These are phyloP conservation scores for Lamellibrachia columna DNA, from an alignment of 2,888 invertebrate genomes.

Conservation along the genomic window DNA sequence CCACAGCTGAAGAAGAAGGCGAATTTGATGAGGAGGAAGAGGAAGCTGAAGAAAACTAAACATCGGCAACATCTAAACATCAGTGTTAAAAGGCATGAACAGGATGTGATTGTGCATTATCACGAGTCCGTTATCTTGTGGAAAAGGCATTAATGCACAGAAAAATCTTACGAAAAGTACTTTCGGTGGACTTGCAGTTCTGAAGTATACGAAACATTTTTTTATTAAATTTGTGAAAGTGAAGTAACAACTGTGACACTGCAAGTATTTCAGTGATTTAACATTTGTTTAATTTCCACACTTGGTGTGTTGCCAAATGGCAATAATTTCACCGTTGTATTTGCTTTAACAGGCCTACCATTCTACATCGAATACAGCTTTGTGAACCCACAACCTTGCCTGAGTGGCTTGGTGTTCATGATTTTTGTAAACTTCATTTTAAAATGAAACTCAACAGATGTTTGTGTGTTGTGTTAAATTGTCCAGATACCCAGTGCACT, in stretches of 20 bases:
- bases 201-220: background rate
- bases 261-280: background rate
- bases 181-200: slow-evolving; percentile 11
- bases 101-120: slow-evolving; percentile 12
- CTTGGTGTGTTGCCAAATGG: background rate
- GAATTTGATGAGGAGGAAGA: slow-evolving; percentile 49
- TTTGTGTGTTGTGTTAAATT: slow-evolving; percentile 1
- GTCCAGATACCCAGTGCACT: slow-evolving; percentile 2
- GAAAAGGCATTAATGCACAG: slow-evolving; percentile 12
- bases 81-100: background rate
- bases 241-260: background rate
- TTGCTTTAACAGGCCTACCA: background rate
- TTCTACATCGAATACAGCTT: background rate
- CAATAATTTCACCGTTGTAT: slow-evolving; percentile 13
- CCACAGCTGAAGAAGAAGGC: slow-evolving; percentile 66
- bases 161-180: background rate
- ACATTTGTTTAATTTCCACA: background rate
- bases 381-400: background rate
- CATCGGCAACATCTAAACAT: background rate
- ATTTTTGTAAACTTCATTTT: background rate
- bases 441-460: background rate
- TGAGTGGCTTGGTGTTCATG: background rate
- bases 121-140: slow-evolving; percentile 16
- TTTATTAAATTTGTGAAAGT: background rate
- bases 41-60: slow-evolving; percentile 31